Evolutionary conservation across 92 coral and sea anemone species (phyloP).

Genomic region (Blastomussa wellsi): DNA sequence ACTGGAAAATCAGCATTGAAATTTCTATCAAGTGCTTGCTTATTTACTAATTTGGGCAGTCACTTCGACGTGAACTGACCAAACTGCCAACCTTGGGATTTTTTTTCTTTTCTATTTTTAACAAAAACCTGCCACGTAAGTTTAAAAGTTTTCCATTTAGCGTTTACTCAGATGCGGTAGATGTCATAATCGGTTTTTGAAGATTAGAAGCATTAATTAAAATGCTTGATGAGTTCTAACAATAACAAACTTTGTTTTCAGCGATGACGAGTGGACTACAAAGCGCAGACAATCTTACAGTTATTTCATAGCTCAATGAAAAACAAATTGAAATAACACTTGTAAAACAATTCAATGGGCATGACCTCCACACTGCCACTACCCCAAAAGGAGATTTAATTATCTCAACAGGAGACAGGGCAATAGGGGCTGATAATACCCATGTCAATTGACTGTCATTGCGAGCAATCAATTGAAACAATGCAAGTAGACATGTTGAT

Average conservation of each 20-base stretch:
- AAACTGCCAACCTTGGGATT: background rate
- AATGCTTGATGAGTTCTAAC: constrained; percentile 20
- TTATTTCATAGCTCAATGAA: constrained; percentile 3
- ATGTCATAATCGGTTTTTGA: constrained; percentile 16
- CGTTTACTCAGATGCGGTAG: constrained; percentile 12
- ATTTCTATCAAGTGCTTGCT: constrained; percentile 1
- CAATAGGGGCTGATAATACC: constrained; percentile 19
- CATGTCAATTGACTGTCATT: constrained; percentile 40
- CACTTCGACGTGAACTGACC: background rate
- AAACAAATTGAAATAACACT: background rate
- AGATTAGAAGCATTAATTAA: constrained; percentile 30
- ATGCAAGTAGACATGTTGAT: constrained; percentile 26
- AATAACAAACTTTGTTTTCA: constrained; percentile 24
- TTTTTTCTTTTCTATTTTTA: background rate
- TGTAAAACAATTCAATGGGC: background rate
- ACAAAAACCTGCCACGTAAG: background rate
- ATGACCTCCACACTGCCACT: constrained; percentile 5
- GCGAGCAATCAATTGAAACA: constrained; percentile 35
- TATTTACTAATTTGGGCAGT: background rate
- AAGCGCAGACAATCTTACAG: background rate
- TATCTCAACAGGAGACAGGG: constrained; percentile 26
- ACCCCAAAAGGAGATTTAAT: constrained; percentile 26
- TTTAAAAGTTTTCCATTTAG: background rate
- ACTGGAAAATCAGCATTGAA: constrained; percentile 15
- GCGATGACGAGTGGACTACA: background rate